Conservation (phyloP, 2,797 vertebrate species). For the Centropyge bicolor region DNA sequence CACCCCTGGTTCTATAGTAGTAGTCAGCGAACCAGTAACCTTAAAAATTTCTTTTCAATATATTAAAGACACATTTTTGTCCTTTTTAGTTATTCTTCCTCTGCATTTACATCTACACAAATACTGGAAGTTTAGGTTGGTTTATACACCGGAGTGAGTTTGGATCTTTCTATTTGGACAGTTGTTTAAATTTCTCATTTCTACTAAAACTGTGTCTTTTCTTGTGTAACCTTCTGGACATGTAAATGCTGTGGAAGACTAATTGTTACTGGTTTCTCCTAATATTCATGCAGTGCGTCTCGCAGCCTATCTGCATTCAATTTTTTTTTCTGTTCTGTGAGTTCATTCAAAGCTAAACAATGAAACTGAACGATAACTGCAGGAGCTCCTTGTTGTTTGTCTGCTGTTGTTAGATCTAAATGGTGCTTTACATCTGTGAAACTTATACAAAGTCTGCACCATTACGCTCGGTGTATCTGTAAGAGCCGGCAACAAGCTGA, state of each 20-base stretch:
- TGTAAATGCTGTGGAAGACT: slow-evolving; percentile 74
- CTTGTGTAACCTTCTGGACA: slow-evolving; percentile 14
- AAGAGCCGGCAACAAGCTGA: slow-evolving; percentile 79
- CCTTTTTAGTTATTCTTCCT: slow-evolving; percentile 68
- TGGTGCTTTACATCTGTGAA: slow-evolving; percentile 75
- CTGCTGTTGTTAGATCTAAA: slow-evolving; percentile 63
- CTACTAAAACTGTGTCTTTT: slow-evolving; percentile 9
- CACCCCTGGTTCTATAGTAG: slow-evolving; percentile 66
- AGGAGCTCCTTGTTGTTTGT: slow-evolving; percentile 71
- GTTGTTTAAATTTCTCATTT: slow-evolving; percentile 34
- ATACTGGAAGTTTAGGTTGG: slow-evolving; percentile 40
- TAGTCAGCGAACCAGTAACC: slow-evolving; percentile 72
- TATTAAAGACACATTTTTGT: slow-evolving; percentile 58
- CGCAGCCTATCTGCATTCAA: slow-evolving; percentile 54
- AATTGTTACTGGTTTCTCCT: slow-evolving; percentile 69
- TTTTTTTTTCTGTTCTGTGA: slow-evolving; percentile 64
- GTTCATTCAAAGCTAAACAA: slow-evolving; percentile 68
- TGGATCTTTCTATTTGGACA: slow-evolving; percentile 29
- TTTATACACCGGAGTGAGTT: slow-evolving; percentile 36
- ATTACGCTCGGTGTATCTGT: slow-evolving; percentile 71
- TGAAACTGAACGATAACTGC: slow-evolving; percentile 58
- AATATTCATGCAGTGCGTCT: slow-evolving; percentile 55
- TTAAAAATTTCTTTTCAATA: slow-evolving; percentile 60
- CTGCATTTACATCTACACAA: slow-evolving; percentile 68
- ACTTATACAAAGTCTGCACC: slow-evolving; percentile 69